phyloP scores from a whole-genome alignment of 1,140 invertebrate species.

The Leptoteleia sp. region DNA sequence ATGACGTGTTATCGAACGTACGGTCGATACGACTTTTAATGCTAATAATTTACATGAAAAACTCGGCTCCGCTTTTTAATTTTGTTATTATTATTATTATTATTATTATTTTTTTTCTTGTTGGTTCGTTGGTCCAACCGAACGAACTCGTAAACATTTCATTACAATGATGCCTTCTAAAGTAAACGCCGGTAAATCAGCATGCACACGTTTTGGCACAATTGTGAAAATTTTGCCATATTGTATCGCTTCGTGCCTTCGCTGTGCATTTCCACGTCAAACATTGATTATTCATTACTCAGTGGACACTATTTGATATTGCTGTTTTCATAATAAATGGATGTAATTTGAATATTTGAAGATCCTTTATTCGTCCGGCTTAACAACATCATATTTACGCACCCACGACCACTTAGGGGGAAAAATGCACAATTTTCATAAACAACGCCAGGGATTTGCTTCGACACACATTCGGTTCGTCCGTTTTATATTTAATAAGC shows the following conservation, averaged over 20 bases:
- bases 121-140: no score
- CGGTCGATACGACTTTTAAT: conserved; percentile 25
- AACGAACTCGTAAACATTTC: conserved; percentile 12
- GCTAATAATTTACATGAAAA: no score
- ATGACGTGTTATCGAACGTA: conserved; percentile 23
- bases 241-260: conserved; percentile 11
- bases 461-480: conserved; percentile 18
- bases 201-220: conserved; percentile 5
- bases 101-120: no score
- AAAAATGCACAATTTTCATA: conserved; percentile 23
- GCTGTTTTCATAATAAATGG: conserved; percentile 38
- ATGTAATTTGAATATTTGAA: conserved; percentile 42
- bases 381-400: conserved; percentile 11
- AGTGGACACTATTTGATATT: conserved; percentile 28
- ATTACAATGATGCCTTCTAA: neutral
- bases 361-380: neutral
- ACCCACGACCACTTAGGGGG: neutral
- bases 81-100: no score
- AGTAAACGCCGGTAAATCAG: conserved; percentile 12
- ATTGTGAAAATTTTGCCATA: conserved; percentile 15
- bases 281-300: conserved; percentile 52
- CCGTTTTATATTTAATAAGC: conserved; percentile 24
- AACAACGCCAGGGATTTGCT: conserved; percentile 17
- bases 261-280: conserved; percentile 32
- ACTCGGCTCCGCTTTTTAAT: no score